Evolutionary conservation across 2,888 invertebrate genomes (phyloP), one percentile per base, ranked within the genome.

Genomic region (Trissolcus brochymenae): DNA sequence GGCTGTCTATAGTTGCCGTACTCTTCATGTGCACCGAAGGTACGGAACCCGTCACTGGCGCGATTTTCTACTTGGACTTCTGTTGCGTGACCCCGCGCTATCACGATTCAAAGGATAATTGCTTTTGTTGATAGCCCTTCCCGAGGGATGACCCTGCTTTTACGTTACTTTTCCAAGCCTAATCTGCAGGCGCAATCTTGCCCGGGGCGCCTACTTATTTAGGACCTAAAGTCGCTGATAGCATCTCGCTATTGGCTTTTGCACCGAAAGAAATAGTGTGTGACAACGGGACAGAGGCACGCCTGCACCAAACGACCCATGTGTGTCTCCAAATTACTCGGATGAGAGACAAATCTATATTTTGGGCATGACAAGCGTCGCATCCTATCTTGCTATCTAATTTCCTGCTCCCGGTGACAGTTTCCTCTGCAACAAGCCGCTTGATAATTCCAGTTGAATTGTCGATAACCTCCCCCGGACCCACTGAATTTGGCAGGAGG

Each of bases 11-110:
- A 82, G 88, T 87, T 85, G 88, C 89, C 82, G 87, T 89, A 82
- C 85, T 89, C 81, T 86, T 89, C 83, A 87, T 89, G 84, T 89
- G 88, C 81, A 88, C 88, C 49, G 87, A 89, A 89, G 89, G 89
- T 89, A 88, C 73, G 56, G 35, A 13, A 21, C 6, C 6, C 16
- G 6, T 13, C 14, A 19, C 17, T 21, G 35, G 35, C 46, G 6
- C 46, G 16, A 46, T 16, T 4, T 6, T 16, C 16, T n/a, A n/a
- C 43, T 2, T 43, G 14, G n/a, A 9, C 46, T 4, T 46, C 14
- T 16, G 46, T 46, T 46, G 35, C 35, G 35, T 35, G 35, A 35
- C 35, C 16, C 14, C 46, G 14, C n/a, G 11, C 46, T 46, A 16
- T 46, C 46, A 46, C 16, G 7, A 46, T 16, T 14, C 0, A 46